phyloP scores from a whole-genome alignment of 2,113 vertebrate genomes.

The Electrona antarctica region DNA sequence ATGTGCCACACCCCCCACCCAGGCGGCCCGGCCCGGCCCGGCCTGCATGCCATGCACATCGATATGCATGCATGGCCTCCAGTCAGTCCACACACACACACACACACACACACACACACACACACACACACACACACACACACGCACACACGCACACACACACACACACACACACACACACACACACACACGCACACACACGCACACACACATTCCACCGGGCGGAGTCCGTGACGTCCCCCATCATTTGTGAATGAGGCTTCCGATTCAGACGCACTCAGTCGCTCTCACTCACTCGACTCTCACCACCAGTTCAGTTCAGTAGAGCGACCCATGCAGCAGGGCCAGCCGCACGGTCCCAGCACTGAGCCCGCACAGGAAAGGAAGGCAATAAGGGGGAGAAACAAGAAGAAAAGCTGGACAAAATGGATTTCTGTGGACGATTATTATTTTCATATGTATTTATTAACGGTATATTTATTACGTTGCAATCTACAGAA shows the following conservation, averaged over 20 bases:
- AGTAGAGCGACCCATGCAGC: slow-evolving; percentile 32
- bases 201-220: slow-evolving; percentile 70
- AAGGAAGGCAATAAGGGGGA: slow-evolving; percentile 23
- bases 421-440: slow-evolving; percentile 76
- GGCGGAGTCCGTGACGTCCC: slow-evolving; percentile 69
- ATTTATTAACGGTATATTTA: slow-evolving; percentile 73
- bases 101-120: no score
- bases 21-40: no score
- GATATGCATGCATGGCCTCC: no score
- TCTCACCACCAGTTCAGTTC: background rate
- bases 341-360: slow-evolving; percentile 31
- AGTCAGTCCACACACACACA: no score
- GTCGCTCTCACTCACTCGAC: no score
- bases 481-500: slow-evolving; percentile 79
- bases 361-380: slow-evolving; percentile 13
- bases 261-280: background rate
- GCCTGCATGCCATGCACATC: no score
- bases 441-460: slow-evolving; percentile 70
- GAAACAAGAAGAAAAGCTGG: slow-evolving; percentile 42
- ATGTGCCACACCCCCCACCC: background rate
- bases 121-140: background rate
- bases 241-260: slow-evolving; percentile 76
- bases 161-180: no score
- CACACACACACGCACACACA: background rate
- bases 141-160: background rate